Percentiles rank a stretch among this genome's conserved stretches.
phyloP scores from a whole-genome alignment of 2,113 vertebrate genomes.

The Phrynosoma platyrhinos region DNA sequence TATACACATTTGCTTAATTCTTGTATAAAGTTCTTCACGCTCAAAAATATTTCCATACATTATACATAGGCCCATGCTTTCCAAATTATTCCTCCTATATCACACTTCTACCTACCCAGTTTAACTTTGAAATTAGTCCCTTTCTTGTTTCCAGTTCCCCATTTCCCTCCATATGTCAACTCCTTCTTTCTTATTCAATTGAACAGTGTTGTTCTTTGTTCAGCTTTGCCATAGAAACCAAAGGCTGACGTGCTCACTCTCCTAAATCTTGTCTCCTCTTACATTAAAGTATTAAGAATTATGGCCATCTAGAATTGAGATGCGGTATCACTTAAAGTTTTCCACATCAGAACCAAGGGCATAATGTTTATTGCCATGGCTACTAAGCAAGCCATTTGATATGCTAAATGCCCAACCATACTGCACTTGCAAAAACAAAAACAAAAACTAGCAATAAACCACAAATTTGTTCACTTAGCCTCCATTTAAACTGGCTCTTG shows the following conservation, averaged over 20 bases:
- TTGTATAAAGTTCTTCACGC: neutral
- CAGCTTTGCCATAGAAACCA: conserved; percentile 30
- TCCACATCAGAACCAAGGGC: conserved; percentile 1
- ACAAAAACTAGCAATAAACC: neutral
- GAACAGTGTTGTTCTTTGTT: neutral
- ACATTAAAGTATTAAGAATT: conserved; percentile 2
- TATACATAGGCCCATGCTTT: neutral
- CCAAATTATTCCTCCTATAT: conserved; percentile 12
- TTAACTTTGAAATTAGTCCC: conserved; percentile 14
- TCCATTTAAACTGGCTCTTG: neutral
- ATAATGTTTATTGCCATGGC: conserved; percentile 8
- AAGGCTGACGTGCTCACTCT: neutral
- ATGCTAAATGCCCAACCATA: too few relatives aligned
- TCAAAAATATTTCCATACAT: conserved; percentile 20
- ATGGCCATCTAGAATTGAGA: neutral
- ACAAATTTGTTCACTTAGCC: too few relatives aligned
- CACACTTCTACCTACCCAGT: conserved; percentile 14
- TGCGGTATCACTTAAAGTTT: conserved; percentile 10
- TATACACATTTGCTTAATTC: neutral
- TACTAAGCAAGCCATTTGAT: neutral
- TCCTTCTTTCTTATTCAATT: conserved; percentile 17
- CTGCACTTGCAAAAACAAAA: neutral
- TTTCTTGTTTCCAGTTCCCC: conserved; percentile 34
- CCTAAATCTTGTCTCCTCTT: conserved; percentile 40
- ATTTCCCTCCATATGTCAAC: neutral